Base-by-base conservation (phyloP, 2,888 invertebrate genomes). In the Phanerotoma sp. region DNA sequence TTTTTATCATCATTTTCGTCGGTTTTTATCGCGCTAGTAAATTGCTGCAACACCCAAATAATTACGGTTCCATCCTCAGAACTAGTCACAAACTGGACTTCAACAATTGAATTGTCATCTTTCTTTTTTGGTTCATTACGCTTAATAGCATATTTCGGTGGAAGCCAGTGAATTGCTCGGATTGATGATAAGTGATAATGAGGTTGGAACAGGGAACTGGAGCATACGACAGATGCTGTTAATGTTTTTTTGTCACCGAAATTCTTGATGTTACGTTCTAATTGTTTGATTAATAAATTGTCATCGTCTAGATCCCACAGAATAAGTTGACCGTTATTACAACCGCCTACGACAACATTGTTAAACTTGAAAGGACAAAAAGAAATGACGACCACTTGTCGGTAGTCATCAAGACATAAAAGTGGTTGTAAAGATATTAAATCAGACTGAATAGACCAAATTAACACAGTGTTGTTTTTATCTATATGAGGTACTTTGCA, bases 21-120 rank as follows among this genome's bases (percentile, higher is more conserved):
- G 56, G 45, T 9, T 62, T 58, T 28, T 56, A 49, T 18, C n/a
- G n/a, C 20, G 40, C n/a, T n/a, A n/a, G 18, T 37, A 62, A 45
- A 13, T 62, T 62, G 73, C 58, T 72, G 74, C 54, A 58, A 64
- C 5, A 62, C 72, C 79, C 79, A 79, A 45, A 75, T 58, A 2
- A 66, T 65, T 1, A 78, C 49, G 0, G 62, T 65, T 0, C 78
- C 77, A 30, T 75, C 74, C 33, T 68, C 64, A 4, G 75, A 73
- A 4, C 64, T 62, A 1, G 77, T 75, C 37, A 75, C 56, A 22
- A 79, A 74, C 52, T 75, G n/a, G n/a, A n/a, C n/a, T n/a, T n/a
- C n/a, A n/a, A n/a, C 25, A 25, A 25, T 25, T 7, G 5, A 1
- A 25, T 25, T 25, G 5, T 25, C 25, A 25, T 25, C 9, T 52